Evolutionary conservation across 2,888 invertebrate species (phyloP), one percentile per base, ranked within the genome.

Genomic region (Cepaea hortensis): DNA sequence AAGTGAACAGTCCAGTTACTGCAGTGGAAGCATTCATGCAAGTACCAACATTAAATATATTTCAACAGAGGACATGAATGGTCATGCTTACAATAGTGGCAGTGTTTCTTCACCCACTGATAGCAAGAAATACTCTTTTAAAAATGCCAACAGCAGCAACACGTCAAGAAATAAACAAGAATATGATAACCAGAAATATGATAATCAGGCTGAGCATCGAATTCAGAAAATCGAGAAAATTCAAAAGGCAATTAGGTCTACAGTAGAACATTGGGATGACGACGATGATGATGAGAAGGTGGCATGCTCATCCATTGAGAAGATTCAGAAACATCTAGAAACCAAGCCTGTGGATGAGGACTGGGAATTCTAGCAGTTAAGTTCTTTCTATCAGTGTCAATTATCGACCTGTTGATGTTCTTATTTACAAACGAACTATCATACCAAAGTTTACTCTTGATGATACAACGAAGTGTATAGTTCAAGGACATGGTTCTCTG

Each of bases 191-290:
- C 18, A 61, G n/a, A 55, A 76, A 11, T 81, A 77, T 18, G 87
- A 68, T 50, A 48, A 90, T 68, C 18, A 61, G 15, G 9, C 85
- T n/a, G 48, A 73, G 15, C 81, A 81, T n/a, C 88, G 88, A 20
- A 88, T 88, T 35, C 91, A 90, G 62, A 91, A 92, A 65, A 91
- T 90, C 80, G 92, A 91, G 61, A 92, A 91, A 85, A 87, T 91
- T 86, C 90, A 91, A 82, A 89, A 90, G 80, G 89, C 89, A 20
- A 89, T 90, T 76, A 91, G 90, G 61, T 89, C 88, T n/a, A 80
- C 88, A 50, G 91, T 90, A 48, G 90, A 90, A 65, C 91, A 92
- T 80, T 93, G 91, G 89, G 94, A 93, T 70, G 91, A 92, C 70
- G 88, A 91, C 80, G 86, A 90, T 77, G 90, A 90, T 75, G 91